phyloP scores from a whole-genome alignment of 2,888 invertebrate species.

The Mimumesa dahlbomi region DNA sequence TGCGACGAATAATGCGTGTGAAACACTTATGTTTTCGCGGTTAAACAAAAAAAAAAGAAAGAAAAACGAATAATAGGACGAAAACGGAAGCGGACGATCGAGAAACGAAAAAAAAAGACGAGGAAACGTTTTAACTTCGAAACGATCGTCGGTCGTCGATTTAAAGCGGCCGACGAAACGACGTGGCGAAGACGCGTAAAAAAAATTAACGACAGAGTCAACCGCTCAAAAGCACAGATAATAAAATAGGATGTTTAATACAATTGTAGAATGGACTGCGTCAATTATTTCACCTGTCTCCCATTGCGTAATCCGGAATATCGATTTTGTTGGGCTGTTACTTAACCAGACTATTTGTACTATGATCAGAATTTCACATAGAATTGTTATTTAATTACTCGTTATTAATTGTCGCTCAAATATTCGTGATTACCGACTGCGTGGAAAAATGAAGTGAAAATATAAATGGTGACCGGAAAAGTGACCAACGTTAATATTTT shows the following conservation, averaged over 20 bases:
- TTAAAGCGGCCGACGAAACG: not conserved
- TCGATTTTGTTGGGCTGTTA: no score
- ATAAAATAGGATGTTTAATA: conserved; percentile 79
- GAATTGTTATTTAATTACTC: no score
- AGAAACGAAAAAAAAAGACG: conserved; percentile 1
- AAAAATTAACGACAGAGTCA: conserved; percentile 59
- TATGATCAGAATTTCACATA: no score
- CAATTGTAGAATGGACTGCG: conserved; percentile 57
- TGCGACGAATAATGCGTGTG: conserved; percentile 1
- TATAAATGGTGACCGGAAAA: no score
- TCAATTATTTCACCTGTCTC: conserved; percentile 52
- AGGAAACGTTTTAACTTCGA: not conserved
- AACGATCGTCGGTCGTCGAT: conserved; percentile 13
- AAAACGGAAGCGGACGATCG: not conserved
- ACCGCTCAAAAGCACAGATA: conserved; percentile 77
- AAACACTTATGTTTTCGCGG: not conserved
- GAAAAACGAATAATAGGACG: conserved; percentile 4
- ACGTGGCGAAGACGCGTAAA: conserved; percentile 7
- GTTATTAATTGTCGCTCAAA: no score
- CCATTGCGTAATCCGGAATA: no score
- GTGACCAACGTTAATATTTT: no score
- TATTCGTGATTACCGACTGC: no score
- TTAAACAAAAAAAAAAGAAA: conserved; percentile 17
- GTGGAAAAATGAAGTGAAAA: no score
- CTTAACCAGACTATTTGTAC: no score